A percentile compares a stretch with the other conserved stretches of the same genome.
These are phyloP conservation scores for Ypsolopha scabrella DNA, from an alignment of 2,888 invertebrate genomes.

Conservation along the genomic window DNA sequence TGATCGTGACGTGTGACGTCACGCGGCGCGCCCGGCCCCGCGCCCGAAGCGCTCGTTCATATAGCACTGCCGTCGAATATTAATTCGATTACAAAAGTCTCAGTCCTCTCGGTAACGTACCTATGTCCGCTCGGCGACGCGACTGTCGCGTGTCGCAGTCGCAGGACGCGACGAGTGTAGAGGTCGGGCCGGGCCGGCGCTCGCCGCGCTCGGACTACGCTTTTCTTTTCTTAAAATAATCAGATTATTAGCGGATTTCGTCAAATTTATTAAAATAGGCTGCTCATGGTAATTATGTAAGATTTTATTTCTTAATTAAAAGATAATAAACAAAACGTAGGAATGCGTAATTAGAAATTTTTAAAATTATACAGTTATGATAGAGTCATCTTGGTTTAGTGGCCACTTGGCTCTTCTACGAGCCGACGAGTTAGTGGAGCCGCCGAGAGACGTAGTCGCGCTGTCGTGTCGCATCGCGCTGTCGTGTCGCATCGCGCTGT, in stretches of 20 bases:
- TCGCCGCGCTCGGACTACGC: slow-evolving; percentile 30
- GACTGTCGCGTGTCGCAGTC: neutral
- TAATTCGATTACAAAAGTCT: neutral
- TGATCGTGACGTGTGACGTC: neutral
- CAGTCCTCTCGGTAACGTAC: neutral
- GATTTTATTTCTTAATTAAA: slow-evolving; percentile 70
- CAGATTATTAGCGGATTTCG: slow-evolving; percentile 63
- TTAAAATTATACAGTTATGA: slow-evolving; percentile 70
- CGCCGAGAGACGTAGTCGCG: slow-evolving; percentile 4
- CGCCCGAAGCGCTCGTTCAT: neutral
- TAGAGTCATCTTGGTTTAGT: slow-evolving; percentile 56
- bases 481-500: slow-evolving; percentile 8
- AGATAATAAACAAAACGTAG: slow-evolving; percentile 68
- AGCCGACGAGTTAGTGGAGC: slow-evolving; percentile 8
- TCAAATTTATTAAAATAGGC: slow-evolving; percentile 68
- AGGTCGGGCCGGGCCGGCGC: slow-evolving; percentile 10
- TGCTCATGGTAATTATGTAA: slow-evolving; percentile 68
- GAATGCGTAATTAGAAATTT: slow-evolving; percentile 69
- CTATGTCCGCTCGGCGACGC: neutral
- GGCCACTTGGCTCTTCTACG: slow-evolving; percentile 34
- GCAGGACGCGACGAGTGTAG: neutral
- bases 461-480: neutral
- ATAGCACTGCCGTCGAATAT: slow-evolving; percentile 1
- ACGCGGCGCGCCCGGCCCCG: neutral
- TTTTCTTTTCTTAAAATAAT: slow-evolving; percentile 60